Evolutionary conservation across 2,888 invertebrate species (phyloP), one percentile per base, ranked within the genome.

Genomic region (Agrotis ipsilon): DNA sequence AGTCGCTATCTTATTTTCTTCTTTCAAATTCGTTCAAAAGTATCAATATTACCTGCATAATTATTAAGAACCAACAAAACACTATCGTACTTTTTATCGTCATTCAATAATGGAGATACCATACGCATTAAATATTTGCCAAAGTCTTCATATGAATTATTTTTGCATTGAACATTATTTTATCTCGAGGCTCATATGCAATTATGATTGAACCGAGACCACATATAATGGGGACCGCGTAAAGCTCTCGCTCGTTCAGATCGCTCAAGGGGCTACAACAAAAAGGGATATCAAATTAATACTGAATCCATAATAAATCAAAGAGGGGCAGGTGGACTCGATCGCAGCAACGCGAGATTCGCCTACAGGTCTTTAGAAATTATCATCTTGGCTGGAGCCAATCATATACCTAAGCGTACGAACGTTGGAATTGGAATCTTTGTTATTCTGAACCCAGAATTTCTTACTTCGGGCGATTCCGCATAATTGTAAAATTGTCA

Each of bases 261-360:
- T 93, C 94, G 96, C 96, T 95, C 91, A 94, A 95, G 96, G 96
- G 95, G 94, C 90, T 89, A 90, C 86, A 90, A 94, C 94, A 95
- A 94, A 94, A 95, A 95, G 95, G 96, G 93, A 96, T 96, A 96
- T 96, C 96, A 96, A 96, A 96, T 96, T 96, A 96, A 95, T 96
- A 94, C 93, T 95, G 96, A 96, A 96, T 96, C 93, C 95, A 95
- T 96, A 95, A 96, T 96, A 96, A 96, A 96, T 96, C 96, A 96
- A 94, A 93, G 87, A 86, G 81, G 89, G 94, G 96, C 96, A 96
- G 96, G 96, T 96, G 96, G 94, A 94, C 91, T 90, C 86, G 89
- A 91, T 92, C 91, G 91, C 92, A 90, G 91, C 92, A 92, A 90
- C 90, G 90, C 92, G 91, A 92, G 89, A 93, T 92, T 94, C 83